Base-by-base conservation (phyloP, 1,140 invertebrate genomes). In the Phymastichus coffea region DNA sequence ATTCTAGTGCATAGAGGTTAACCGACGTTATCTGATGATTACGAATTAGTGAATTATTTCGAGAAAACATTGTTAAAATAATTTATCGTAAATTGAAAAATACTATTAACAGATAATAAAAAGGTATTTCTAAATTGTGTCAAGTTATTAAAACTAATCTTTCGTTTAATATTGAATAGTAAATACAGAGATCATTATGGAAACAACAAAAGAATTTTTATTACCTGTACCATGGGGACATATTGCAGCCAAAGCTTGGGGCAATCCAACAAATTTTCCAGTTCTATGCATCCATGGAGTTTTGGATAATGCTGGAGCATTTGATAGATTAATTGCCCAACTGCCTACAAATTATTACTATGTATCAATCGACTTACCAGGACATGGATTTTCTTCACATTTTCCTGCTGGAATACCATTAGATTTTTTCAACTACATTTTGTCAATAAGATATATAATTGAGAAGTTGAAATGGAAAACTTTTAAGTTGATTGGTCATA, bases 321-420 rank as follows among this genome's bases (percentile, higher is more conserved):
- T 88, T 71, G 81, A 88, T 57, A 78, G 79, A 17, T 73, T 92
- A 4, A 80, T 88, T 28, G 76, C 82, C n/a, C 63, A 83, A n/a
- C 73, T 91, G 41, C 84, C 86, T 2, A 66, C 71, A 26, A 66
- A 76, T 4, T 84, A 80, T 64, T 86, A 54, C 62, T 86, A 85
- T 57, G 81, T 89, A 3, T 81, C 82, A 65, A 74, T 89, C 22
- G 88, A 90, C 70, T 73, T 89, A 53, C 87, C 87, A 3, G 86
- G 87, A 2, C 87, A 90, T 76, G 90, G 90, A 2, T 75, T 75
- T 10, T 90, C 88, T 4, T 85, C 84, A 47, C 80, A 81, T 37
- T 83, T 85, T 52, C 84, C 86, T 47, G 46, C 68, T n/a, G 84
- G 85, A 23, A 38, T 80, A 41, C 70, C 76, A 4, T 69, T 86